Conservation (phyloP, 2,888 invertebrate species). For the Macrosiphum euphorbiae region DNA sequence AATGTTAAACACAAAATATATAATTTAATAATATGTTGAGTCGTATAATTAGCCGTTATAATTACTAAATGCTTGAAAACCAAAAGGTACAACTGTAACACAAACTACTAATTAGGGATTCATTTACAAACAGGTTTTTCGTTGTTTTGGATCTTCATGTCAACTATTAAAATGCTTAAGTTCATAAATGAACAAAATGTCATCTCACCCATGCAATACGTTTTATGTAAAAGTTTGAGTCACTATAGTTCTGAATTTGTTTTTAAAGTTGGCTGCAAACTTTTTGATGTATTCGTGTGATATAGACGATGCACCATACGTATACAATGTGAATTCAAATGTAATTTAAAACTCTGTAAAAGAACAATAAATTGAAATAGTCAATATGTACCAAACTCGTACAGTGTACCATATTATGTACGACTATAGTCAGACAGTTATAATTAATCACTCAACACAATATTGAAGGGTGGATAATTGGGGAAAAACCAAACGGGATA, state of each 20-base stretch:
- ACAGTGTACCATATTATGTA: not conserved
- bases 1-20: not conserved
- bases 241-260: conserved; percentile 36
- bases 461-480: not conserved
- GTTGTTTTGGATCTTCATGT: not conserved
- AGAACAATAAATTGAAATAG: not conserved
- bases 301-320: not conserved
- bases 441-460: not conserved
- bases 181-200: conserved; percentile 35
- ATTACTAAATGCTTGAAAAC: not conserved
- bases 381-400: not conserved
- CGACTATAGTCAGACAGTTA: not conserved
- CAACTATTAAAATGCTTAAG: conserved; percentile 15
- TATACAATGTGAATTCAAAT: conserved; percentile 25
- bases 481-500: not conserved
- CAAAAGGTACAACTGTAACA: not conserved
- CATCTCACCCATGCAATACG: not conserved
- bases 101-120: not conserved
- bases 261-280: conserved; percentile 20
- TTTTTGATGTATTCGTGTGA: conserved; percentile 21
- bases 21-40: not conserved
- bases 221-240: conserved; percentile 41
- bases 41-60: not conserved
- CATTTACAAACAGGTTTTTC: not conserved
- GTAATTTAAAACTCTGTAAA: conserved; percentile 7